Conservation (phyloP, 2,113 vertebrate genomes). For the Sminthopsis crassicaudata region DNA sequence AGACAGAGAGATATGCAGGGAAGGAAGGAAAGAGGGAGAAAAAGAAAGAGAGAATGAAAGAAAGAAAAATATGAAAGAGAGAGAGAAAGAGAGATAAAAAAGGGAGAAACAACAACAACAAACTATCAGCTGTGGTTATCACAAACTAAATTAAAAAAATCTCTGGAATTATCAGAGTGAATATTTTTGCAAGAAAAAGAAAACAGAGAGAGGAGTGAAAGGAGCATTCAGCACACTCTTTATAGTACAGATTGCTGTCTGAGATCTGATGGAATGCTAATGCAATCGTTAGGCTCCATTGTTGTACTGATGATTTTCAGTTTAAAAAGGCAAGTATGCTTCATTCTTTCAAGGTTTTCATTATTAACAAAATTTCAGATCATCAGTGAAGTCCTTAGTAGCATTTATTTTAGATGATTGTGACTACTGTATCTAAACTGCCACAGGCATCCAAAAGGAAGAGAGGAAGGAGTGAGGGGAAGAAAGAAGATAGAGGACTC, state of each 20-base stretch:
- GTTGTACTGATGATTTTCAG: constrained; percentile 62
- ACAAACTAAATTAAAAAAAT: constrained; percentile 66
- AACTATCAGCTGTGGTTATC: background rate
- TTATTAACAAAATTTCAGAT: constrained; percentile 67
- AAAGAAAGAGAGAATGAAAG: background rate
- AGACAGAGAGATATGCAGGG: too few species aligned
- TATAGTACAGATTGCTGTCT: constrained; percentile 45
- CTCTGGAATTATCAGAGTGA: constrained; percentile 39
- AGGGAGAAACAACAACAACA: too few species aligned
- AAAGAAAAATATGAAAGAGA: constrained; percentile 13
- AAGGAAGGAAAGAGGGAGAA: too few species aligned
- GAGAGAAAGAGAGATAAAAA: background rate
- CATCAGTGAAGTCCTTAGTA: constrained; percentile 1
- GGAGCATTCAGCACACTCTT: background rate
- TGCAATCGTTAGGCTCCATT: constrained; percentile 63
- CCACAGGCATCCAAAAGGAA: constrained; percentile 48
- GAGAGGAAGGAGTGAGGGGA: background rate
- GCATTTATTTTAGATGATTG: constrained; percentile 73
- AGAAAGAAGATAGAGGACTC: background rate
- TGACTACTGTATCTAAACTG: constrained; percentile 52
- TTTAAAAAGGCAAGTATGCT: constrained; percentile 52
- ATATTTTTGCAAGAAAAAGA: constrained; percentile 45
- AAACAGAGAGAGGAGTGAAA: background rate
- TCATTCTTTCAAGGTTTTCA: constrained; percentile 41
- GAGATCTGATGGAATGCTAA: constrained; percentile 70